Percentiles rank a stretch among this genome's conserved stretches.
These are phyloP conservation scores for Tetranychus urticae DNA, from an alignment of 1,140 invertebrate species.

Conservation along the genomic window DNA sequence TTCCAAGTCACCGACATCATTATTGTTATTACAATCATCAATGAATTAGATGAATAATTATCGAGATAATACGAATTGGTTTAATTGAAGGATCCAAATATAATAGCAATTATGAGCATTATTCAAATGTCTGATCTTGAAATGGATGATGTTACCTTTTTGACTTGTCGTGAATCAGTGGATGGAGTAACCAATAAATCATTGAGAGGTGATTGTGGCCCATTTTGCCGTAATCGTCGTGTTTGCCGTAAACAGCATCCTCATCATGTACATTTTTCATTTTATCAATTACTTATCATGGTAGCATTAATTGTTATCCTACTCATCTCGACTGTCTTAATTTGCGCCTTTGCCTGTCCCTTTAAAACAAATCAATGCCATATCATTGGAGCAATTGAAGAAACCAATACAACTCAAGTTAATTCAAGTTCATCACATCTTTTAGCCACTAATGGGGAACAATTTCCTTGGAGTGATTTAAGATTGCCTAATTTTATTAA, in stretches of 20 bases:
- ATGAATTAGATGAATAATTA: background rate
- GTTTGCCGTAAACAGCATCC: constrained; percentile 1
- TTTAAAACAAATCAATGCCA: background rate
- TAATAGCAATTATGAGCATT: background rate
- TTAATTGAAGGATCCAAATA: background rate
- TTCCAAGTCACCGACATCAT: background rate
- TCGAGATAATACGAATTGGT: background rate
- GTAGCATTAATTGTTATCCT: constrained; percentile 30
- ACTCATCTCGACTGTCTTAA: background rate
- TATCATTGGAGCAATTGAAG: background rate
- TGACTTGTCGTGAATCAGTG: constrained; percentile 37
- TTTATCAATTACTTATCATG: background rate
- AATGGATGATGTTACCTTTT: constrained; percentile 70
- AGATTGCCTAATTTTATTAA: constrained; percentile 51
- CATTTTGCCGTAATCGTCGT: background rate
- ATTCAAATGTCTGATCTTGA: constrained; percentile 41
- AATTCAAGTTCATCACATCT: constrained; percentile 18
- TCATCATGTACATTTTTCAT: background rate
- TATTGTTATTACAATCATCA: background rate
- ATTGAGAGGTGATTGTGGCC: background rate
- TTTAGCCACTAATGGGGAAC: constrained; percentile 39
- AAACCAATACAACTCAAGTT: constrained; percentile 10
- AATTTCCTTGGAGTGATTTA: constrained; percentile 69
- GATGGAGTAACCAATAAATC: constrained; percentile 27
- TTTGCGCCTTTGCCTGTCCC: background rate